Conservation (phyloP, 2,113 vertebrate species). For the Opisthocomus hoazin region DNA sequence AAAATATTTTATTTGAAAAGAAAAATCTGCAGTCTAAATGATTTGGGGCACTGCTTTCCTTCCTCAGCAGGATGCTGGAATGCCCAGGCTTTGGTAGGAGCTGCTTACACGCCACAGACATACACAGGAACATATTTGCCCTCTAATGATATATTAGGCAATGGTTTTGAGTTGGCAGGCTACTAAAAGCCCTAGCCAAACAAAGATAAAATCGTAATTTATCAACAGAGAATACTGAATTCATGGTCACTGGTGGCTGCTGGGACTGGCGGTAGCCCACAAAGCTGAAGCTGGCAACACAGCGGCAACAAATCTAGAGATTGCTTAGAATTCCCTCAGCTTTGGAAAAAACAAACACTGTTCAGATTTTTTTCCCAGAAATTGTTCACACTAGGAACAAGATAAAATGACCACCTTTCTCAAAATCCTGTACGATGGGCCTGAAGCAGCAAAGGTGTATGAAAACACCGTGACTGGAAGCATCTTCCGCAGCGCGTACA, state of each 20-base stretch:
- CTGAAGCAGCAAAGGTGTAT: background rate
- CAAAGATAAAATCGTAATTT: conserved; percentile 47
- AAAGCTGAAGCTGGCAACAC: background rate
- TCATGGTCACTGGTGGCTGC: background rate
- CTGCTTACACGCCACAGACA: background rate
- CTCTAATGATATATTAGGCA: conserved; percentile 42
- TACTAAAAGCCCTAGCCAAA: conserved; percentile 40
- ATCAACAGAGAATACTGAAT: conserved; percentile 31
- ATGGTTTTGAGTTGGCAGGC: conserved; percentile 45
- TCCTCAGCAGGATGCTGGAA: conserved; percentile 26
- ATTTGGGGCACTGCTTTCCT: conserved; percentile 15
- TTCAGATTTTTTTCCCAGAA: background rate
- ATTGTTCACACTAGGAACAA: background rate
- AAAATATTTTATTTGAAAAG: conserved; percentile 37
- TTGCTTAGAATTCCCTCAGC: background rate
- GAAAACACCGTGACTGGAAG: background rate
- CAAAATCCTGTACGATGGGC: background rate
- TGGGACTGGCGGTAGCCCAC: background rate
- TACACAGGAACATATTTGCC: background rate
- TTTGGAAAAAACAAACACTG: accelerated
- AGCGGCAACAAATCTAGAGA: background rate
- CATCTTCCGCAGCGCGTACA: background rate
- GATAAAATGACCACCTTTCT: background rate
- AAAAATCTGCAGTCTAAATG: conserved; percentile 16
- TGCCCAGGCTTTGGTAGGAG: background rate